These are phyloP conservation scores for Champsocephalus gunnari DNA, from an alignment of 2,797 vertebrate species.

Conservation along the genomic window DNA sequence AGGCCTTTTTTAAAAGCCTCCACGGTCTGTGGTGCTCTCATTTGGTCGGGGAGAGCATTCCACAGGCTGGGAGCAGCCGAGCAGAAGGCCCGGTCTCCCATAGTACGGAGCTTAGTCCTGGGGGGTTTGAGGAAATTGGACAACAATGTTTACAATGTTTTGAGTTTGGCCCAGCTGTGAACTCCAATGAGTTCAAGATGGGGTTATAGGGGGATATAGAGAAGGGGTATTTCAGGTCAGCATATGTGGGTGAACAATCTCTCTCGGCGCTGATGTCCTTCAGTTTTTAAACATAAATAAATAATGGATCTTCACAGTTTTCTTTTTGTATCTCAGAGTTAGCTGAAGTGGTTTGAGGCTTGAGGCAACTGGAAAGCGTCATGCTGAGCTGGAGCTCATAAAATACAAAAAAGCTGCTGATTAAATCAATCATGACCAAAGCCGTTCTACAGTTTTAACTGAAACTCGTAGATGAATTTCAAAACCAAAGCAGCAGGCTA, in stretches of 20 bases:
- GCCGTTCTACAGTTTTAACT: conserved; percentile 4
- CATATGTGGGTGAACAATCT: too few species aligned
- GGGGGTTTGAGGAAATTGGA: too few species aligned
- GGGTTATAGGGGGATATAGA: neutral
- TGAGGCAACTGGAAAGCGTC: conserved; percentile 59
- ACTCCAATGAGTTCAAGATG: neutral
- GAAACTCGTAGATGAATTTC: conserved; percentile 81
- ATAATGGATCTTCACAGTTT: neutral
- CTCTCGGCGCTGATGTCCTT: neutral
- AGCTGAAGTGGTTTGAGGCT: conserved; percentile 62
- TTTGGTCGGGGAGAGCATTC: too few species aligned
- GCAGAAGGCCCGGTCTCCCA: too few species aligned
- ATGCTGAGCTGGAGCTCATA: conserved; percentile 61
- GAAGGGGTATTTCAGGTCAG: too few species aligned
- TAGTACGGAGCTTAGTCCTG: too few species aligned
- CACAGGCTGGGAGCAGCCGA: too few species aligned
- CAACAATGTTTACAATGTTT: too few species aligned
- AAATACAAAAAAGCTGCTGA: conserved; percentile 68
- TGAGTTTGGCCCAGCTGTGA: neutral
- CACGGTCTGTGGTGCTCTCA: too few species aligned
- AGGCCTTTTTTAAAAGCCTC: too few species aligned
- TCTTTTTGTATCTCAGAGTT: conserved; percentile 53
- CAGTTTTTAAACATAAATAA: neutral
- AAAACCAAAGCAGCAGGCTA: conserved; percentile 72
- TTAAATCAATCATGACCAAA: conserved; percentile 76